Conservation (phyloP, 1,140 invertebrate species). For the Atta texana region DNA sequence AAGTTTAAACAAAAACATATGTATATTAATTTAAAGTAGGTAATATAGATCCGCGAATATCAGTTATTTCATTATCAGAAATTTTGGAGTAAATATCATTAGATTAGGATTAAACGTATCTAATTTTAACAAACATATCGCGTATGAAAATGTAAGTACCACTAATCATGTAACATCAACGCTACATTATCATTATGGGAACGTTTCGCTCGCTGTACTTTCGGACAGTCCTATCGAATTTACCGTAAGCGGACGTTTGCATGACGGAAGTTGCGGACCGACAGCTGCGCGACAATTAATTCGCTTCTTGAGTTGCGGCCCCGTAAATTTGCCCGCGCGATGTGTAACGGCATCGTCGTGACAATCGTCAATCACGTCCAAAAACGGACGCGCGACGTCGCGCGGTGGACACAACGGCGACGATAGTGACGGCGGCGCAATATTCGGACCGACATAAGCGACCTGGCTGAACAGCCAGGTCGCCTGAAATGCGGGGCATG, state of each 20-base stretch:
- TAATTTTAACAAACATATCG: background rate
- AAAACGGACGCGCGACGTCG: slow-evolving; percentile 71
- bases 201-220: slow-evolving; percentile 17
- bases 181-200: background rate
- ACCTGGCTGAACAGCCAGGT: slow-evolving; percentile 57
- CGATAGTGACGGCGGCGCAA: slow-evolving; percentile 45
- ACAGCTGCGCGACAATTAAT: slow-evolving; percentile 64
- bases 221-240: background rate
- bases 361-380: slow-evolving; percentile 77
- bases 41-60: too few relatives aligned
- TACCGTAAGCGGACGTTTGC: slow-evolving; percentile 30
- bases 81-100: too few relatives aligned
- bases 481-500: slow-evolving; percentile 73
- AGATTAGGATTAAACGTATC: too few relatives aligned
- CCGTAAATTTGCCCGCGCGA: slow-evolving; percentile 70
- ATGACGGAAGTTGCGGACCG: slow-evolving; percentile 55
- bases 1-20: too few relatives aligned
- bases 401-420: slow-evolving; percentile 47
- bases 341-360: slow-evolving; percentile 52
- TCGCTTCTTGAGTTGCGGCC: slow-evolving; percentile 64
- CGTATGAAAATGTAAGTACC: background rate
- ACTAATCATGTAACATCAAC: background rate
- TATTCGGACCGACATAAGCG: slow-evolving; percentile 65
- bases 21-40: too few relatives aligned
- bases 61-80: too few relatives aligned